A percentile compares a stretch with the other conserved stretches of the same genome.
Conservation (phyloP, 2,797 vertebrate species). For the Podarcis lilfordi region DNA sequence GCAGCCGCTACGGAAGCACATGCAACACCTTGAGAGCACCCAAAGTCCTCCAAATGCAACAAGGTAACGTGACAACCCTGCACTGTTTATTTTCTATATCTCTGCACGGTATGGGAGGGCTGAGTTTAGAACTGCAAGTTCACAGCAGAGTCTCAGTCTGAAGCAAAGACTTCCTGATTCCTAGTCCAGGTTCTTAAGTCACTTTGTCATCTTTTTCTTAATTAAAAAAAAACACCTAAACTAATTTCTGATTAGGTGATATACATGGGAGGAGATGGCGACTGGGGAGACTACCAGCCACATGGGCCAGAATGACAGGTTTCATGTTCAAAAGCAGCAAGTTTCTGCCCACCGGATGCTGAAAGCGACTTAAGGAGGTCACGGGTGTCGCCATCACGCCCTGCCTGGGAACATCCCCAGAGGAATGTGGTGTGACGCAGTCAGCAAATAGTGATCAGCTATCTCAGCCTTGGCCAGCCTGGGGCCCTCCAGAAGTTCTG, state of each 20-base stretch:
- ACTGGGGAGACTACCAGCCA: not conserved
- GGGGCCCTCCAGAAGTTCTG: not conserved
- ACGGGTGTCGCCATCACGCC: too few relatives aligned
- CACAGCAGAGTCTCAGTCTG: not conserved
- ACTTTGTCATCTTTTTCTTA: too few relatives aligned
- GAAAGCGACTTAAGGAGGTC: not conserved
- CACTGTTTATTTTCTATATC: too few relatives aligned
- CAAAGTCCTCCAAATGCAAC: not conserved
- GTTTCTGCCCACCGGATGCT: not conserved
- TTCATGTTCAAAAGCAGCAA: not conserved
- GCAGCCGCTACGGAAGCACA: too few relatives aligned
- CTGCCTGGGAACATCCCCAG: not conserved
- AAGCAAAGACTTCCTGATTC: not conserved
- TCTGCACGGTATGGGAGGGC: too few relatives aligned
- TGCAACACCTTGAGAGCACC: too few relatives aligned
- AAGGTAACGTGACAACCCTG: not conserved
- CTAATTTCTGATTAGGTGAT: too few relatives aligned
- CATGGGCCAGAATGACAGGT: not conserved
- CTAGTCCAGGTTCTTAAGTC: not conserved
- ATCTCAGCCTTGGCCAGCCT: not conserved
- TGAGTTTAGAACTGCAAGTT: not conserved
- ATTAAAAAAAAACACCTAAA: too few relatives aligned
- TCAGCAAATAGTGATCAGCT: not conserved
- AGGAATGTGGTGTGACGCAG: too few relatives aligned
- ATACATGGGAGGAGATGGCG: not conserved